These are phyloP conservation scores for Oreochromis grahami DNA, from an alignment of 2,797 vertebrate species.

Conservation along the genomic window DNA sequence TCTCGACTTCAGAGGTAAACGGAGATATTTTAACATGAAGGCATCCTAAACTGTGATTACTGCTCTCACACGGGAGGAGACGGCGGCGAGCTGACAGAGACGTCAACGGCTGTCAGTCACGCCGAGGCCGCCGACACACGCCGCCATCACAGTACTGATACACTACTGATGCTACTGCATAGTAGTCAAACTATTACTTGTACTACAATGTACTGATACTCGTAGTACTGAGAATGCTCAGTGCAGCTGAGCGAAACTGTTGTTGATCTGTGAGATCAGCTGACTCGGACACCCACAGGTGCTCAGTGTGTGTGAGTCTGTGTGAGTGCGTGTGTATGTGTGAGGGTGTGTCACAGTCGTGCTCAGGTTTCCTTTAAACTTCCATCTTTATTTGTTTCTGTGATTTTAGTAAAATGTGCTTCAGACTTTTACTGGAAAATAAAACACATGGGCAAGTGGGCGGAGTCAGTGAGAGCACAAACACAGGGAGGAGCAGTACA, in stretches of 20 bases:
- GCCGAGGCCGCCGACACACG: neutral
- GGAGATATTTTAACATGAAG: neutral
- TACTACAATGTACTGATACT: neutral
- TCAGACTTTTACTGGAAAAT: neutral
- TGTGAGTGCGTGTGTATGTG: too few species aligned
- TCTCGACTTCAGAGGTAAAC: neutral
- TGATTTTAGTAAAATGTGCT: neutral
- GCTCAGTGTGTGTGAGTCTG: neutral
- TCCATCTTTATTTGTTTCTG: neutral
- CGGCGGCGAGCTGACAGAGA: neutral
- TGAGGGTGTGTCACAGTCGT: neutral
- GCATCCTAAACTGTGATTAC: neutral
- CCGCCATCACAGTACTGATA: neutral
- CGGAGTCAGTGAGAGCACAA: neutral
- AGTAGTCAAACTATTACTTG: neutral
- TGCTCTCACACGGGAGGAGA: neutral
- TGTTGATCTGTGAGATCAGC: neutral
- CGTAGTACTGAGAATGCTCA: neutral
- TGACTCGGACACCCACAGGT: neutral
- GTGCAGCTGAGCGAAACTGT: neutral
- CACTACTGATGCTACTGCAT: neutral
- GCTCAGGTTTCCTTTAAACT: neutral
- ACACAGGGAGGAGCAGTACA: neutral
- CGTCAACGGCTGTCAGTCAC: neutral
- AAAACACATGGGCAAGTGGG: neutral